Base-by-base conservation (phyloP, 2,888 invertebrate genomes). In the Macaria notata region DNA sequence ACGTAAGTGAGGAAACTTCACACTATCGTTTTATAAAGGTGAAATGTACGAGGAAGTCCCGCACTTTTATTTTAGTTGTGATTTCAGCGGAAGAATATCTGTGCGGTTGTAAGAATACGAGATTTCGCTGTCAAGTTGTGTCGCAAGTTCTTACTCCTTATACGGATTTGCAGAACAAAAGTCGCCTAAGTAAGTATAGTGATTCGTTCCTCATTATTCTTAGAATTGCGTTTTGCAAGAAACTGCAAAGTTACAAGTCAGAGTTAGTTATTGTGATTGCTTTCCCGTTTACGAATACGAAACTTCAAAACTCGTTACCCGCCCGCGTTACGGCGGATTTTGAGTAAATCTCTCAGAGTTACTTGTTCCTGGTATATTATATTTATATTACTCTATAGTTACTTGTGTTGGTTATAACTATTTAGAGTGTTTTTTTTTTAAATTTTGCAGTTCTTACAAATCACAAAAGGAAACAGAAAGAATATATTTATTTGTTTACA, bases 21-120 rank as follows among this genome's bases (percentile, higher is more conserved):
- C 76, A 76, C 76, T 72, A 72, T 70, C 75, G 75, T 78, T 80
- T 74, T 76, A 76, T 77, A 71, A 59, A 57, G 61, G 59, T 62
- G 48, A 55, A 61, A 57, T 61, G 61, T 57, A 64, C 31, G 46
- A 45, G 58, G 43, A 56, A 65, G 50, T 62, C 33, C 44, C 46
- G 30, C 38, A 51, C 54, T 55, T 59, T 54, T 55, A 65, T 58
- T 59, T 60, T 59, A 57, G 56, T 57, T 55, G 36, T 49, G 57
- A 62, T 63, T 62, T 61, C 29, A 46, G 48, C 31, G n/a, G 31
- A 36, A 50, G 51, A 53, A 31, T 53, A 47, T 41, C 30, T 33
- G 39, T 48, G 36, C 30, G 30, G 3, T 7, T 7, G 31, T 39
- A n/a, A n/a, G 31, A 44, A 42, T 9, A 19, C 33, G 19, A 8